phyloP scores from a whole-genome alignment of 2,113 vertebrate species.

The Cavia porcellus region DNA sequence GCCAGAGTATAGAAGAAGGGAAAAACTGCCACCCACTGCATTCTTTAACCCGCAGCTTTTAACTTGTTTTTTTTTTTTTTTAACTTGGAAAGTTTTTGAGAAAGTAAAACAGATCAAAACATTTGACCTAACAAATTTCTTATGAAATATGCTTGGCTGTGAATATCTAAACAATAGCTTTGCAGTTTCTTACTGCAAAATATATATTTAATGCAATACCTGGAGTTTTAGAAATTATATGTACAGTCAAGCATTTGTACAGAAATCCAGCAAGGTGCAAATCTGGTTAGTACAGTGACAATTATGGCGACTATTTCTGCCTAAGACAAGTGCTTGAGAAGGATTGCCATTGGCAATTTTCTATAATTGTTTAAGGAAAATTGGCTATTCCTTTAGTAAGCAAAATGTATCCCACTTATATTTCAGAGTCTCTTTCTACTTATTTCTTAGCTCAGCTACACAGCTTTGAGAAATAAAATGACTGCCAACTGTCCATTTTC shows the following conservation, averaged over 20 bases:
- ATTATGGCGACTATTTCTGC: not conserved
- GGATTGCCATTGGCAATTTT: not conserved
- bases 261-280: not conserved
- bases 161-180: not conserved
- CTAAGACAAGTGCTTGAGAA: not conserved
- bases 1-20: not conserved
- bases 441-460: not conserved
- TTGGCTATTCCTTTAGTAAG: not conserved
- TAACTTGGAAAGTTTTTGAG: constrained; percentile 31
- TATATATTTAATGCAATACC: not conserved
- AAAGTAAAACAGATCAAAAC: not conserved
- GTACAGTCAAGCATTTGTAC: not conserved
- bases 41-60: constrained; percentile 46
- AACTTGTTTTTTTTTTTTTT: not conserved
- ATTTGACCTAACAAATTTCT: not conserved
- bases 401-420: not conserved
- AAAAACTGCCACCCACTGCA: not conserved
- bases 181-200: not conserved
- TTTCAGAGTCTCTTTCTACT: not conserved
- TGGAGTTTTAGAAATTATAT: not conserved
- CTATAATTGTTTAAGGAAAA: not conserved
- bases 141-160: not conserved
- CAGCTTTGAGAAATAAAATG: constrained; percentile 32
- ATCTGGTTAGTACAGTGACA: not conserved
- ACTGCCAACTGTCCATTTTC: not conserved